These are phyloP conservation scores for Leptura quadrifasciata DNA, from an alignment of 2,888 invertebrate species.

Conservation along the genomic window DNA sequence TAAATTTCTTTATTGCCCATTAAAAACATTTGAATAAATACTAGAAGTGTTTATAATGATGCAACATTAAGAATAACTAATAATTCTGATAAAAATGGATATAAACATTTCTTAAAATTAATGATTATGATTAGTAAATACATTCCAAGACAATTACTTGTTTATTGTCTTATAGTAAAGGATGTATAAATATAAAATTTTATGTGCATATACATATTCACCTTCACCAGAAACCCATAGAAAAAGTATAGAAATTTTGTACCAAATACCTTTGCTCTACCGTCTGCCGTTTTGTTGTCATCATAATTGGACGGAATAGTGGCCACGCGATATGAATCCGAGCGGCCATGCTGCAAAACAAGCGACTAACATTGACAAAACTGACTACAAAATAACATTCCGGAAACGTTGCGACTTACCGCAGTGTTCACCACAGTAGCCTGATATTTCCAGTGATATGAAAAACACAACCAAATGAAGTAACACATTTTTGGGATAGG, in stretches of 20 bases:
- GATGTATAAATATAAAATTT: neutral
- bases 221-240: slow-evolving; percentile 20
- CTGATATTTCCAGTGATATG: slow-evolving; percentile 6
- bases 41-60: too few species aligned
- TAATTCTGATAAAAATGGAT: too few species aligned
- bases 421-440: slow-evolving; percentile 27
- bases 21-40: too few species aligned
- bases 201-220: neutral
- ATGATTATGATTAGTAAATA: neutral
- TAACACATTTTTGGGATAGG: slow-evolving; percentile 23
- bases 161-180: neutral
- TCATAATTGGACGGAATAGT: slow-evolving; percentile 94
- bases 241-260: slow-evolving; percentile 33
- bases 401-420: slow-evolving; percentile 34
- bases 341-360: slow-evolving; percentile 88
- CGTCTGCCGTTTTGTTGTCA: slow-evolving; percentile 97
- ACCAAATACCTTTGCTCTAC: slow-evolving; percentile 88
- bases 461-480: slow-evolving; percentile 8
- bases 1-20: too few species aligned
- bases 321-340: slow-evolving; percentile 98
- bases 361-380: slow-evolving; percentile 56
- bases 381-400: slow-evolving; percentile 29
- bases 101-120: too few species aligned
- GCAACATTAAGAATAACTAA: too few species aligned
- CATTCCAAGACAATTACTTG: neutral